Evolutionary conservation across 2,113 vertebrate species (phyloP).

Genomic region (Catharus minimus): DNA sequence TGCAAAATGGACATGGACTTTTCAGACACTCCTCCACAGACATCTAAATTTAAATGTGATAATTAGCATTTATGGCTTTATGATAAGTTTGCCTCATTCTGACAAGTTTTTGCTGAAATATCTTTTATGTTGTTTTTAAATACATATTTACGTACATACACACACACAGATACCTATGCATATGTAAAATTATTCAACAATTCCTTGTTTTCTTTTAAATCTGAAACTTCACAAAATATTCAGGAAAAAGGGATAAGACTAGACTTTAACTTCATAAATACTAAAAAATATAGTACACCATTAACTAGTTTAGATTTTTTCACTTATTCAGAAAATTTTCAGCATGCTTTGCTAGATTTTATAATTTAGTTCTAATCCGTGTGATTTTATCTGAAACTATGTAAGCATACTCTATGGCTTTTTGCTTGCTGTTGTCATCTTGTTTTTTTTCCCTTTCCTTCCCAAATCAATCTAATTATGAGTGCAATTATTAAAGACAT

Average conservation of each 20-base stretch:
- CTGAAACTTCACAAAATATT: neutral
- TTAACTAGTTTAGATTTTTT: neutral
- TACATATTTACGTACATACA: neutral
- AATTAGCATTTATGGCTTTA: neutral
- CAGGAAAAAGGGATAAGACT: neutral
- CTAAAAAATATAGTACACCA: neutral
- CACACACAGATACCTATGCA: neutral
- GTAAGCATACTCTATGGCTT: neutral
- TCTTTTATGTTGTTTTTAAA: neutral
- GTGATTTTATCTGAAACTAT: neutral
- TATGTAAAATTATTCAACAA: neutral
- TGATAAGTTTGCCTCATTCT: neutral
- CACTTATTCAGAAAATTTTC: neutral
- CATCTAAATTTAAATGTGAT: neutral
- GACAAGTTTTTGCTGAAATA: neutral
- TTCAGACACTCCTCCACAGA: neutral
- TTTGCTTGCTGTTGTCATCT: neutral
- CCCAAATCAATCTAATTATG: slow-evolving; percentile 66
- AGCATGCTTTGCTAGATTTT: neutral
- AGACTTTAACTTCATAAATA: neutral
- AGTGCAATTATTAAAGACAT: slow-evolving; percentile 69
- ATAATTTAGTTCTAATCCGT: neutral
- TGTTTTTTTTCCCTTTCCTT: neutral
- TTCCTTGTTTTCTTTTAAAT: neutral
- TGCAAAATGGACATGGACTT: neutral